These are phyloP conservation scores for Formicarius rufipectus DNA, from an alignment of 2,113 vertebrate genomes.

Conservation along the genomic window DNA sequence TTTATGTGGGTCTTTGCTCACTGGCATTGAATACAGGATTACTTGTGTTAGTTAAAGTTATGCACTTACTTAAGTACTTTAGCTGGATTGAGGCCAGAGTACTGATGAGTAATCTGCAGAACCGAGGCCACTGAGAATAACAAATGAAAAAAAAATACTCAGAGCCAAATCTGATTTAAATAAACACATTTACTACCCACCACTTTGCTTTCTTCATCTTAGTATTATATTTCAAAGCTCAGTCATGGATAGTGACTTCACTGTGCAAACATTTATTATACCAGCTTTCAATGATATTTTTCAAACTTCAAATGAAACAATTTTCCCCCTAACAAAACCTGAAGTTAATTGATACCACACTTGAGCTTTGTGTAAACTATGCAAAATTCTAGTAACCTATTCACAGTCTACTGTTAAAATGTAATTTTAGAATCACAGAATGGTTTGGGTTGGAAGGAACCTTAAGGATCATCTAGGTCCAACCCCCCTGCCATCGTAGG, in stretches of 20 bases:
- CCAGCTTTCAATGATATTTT: background rate
- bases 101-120: slow-evolving; percentile 31
- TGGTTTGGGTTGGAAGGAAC: background rate
- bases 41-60: slow-evolving; percentile 51
- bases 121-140: slow-evolving; percentile 7
- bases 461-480: background rate
- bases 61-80: slow-evolving; percentile 29
- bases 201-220: background rate
- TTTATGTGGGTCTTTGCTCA: background rate
- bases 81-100: slow-evolving; percentile 44
- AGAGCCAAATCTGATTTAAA: slow-evolving; percentile 28
- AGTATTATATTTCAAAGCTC: background rate
- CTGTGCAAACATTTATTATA: background rate
- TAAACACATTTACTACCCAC: background rate
- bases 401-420: background rate
- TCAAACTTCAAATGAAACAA: background rate
- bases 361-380: background rate
- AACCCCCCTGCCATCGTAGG: background rate
- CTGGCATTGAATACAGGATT: background rate
- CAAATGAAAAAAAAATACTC: background rate
- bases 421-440: background rate
- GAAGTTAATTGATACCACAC: background rate
- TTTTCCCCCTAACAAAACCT: background rate
- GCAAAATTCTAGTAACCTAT: background rate
- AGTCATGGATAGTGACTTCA: background rate